phyloP scores from a whole-genome alignment of 2,797 vertebrate genomes.

The Octomys mimax region DNA sequence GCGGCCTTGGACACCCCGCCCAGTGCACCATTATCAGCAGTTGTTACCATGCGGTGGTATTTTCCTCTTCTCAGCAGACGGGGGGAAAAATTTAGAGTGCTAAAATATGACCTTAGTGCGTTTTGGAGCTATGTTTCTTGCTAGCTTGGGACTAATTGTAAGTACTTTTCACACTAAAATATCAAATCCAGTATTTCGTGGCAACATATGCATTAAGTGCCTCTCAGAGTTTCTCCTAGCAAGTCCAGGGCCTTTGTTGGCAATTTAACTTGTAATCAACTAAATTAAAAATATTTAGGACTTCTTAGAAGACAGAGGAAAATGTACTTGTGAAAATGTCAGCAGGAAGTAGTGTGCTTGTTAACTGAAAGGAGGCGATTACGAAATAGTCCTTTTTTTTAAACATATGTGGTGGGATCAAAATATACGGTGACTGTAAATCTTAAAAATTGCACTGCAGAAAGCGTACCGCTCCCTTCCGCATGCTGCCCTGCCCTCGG shows the following conservation, averaged over 20 bases:
- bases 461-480: background rate
- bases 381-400: background rate
- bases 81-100: background rate
- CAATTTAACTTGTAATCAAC: background rate
- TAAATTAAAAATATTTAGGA: slow-evolving; percentile 20
- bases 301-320: background rate
- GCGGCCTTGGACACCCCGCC: background rate
- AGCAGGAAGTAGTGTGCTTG: background rate
- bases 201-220: background rate
- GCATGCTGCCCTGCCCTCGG: background rate
- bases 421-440: background rate
- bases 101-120: background rate
- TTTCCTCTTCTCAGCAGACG: background rate
- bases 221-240: background rate
- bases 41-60: background rate
- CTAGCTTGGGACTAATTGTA: background rate
- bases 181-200: background rate
- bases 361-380: background rate
- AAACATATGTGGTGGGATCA: background rate
- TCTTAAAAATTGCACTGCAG: background rate
- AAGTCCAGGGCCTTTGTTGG: background rate
- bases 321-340: background rate
- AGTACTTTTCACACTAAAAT: background rate
- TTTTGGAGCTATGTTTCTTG: background rate
- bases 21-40: background rate